A percentile compares a stretch with the other conserved stretches of the same genome.
These are phyloP conservation scores for Listronotus oregonensis DNA, from an alignment of 1,140 invertebrate genomes.

Conservation along the genomic window DNA sequence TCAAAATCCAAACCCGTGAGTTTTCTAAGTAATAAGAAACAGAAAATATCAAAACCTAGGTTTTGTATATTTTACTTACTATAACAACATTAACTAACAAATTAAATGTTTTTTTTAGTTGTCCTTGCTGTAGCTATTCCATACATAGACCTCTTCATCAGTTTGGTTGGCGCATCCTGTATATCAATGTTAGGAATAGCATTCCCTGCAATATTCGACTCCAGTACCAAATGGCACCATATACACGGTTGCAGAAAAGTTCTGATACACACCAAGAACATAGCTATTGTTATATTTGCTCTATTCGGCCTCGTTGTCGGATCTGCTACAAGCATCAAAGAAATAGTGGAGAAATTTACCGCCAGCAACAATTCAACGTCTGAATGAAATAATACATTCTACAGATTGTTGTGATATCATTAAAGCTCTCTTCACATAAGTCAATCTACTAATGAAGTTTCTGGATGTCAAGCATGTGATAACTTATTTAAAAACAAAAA, in stretches of 20 bases:
- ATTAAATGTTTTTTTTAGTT: slow-evolving; percentile 66
- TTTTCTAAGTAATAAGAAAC: no score
- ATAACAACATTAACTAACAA: no score
- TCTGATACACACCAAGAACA: slow-evolving; percentile 68
- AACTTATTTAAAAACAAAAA: no score
- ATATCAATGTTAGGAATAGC: slow-evolving; percentile 84
- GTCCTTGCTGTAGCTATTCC: slow-evolving; percentile 77
- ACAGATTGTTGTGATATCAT: no score
- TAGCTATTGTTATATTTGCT: slow-evolving; percentile 70
- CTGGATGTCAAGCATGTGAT: no score
- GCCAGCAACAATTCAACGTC: not conserved
- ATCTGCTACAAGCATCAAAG: slow-evolving; percentile 70
- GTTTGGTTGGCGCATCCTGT: slow-evolving; percentile 85
- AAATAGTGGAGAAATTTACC: slow-evolving; percentile 57
- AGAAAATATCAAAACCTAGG: no score
- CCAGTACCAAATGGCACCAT: slow-evolving; percentile 68
- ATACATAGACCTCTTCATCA: slow-evolving; percentile 86
- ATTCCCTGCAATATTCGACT: slow-evolving; percentile 84
- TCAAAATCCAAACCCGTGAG: no score
- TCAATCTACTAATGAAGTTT: no score
- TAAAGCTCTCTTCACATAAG: no score
- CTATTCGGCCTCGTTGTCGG: slow-evolving; percentile 70
- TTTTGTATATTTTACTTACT: no score
- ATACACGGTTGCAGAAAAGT: slow-evolving; percentile 55
- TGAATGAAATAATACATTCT: no score